Conservation (phyloP, 2,797 vertebrate species). For the Danio choprae region DNA sequence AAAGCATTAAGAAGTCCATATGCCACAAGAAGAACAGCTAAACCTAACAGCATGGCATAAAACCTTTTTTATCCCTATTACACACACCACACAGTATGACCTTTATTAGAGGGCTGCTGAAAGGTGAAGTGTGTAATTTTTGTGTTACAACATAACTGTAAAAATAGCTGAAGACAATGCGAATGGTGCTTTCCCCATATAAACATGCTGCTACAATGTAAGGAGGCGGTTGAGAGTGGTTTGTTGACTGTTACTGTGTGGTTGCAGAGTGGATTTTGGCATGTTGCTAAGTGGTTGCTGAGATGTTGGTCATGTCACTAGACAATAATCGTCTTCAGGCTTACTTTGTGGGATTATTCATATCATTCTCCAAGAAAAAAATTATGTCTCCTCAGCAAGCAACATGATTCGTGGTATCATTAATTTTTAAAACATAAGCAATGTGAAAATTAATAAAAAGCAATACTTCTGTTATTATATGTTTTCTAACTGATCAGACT, state of each 20-base stretch:
- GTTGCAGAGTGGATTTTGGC: not conserved
- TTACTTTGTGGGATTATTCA: not conserved
- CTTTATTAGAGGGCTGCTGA: constrained; percentile 13
- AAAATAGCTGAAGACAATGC: not conserved
- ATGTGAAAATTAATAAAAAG: not conserved
- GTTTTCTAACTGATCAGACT: no score
- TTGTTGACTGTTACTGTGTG: not conserved
- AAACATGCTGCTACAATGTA: not conserved
- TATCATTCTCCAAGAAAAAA: not conserved
- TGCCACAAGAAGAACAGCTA: not conserved
- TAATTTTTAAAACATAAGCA: not conserved
- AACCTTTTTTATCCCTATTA: not conserved
- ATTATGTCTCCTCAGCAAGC: not conserved
- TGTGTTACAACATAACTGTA: not conserved
- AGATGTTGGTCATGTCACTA: not conserved
- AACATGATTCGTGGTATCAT: not conserved
- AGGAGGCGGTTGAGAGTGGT: not conserved
- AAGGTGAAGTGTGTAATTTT: constrained; percentile 8
- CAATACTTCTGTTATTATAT: no score
- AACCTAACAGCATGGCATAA: not conserved
- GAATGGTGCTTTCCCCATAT: not conserved
- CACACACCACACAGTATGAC: not conserved
- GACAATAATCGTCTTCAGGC: not conserved
- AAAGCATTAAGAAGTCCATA: constrained; percentile 21
- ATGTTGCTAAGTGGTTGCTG: not conserved